These are phyloP conservation scores for Eupithecia insigniata DNA, from an alignment of 2,888 invertebrate genomes.

Conservation along the genomic window DNA sequence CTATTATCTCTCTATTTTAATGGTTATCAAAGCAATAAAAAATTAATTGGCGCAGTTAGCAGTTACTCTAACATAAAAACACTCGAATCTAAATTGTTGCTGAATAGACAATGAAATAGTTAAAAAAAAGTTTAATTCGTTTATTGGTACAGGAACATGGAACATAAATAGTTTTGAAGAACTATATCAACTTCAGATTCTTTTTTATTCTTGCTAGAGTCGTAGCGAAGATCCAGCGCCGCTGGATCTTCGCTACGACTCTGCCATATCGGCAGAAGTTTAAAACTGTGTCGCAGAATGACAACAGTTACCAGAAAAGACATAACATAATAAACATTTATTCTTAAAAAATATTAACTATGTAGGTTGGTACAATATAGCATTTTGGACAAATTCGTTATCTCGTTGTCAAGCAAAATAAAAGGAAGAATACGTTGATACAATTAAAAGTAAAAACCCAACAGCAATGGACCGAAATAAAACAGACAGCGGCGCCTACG, in stretches of 20 bases:
- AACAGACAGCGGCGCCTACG: conserved; percentile 3
- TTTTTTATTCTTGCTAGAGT: too few species aligned
- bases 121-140: too few species aligned
- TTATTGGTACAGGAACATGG: too few species aligned
- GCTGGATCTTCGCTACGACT: too few species aligned
- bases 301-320: not conserved
- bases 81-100: not conserved
- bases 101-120: not conserved
- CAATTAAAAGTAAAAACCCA: conserved; percentile 5
- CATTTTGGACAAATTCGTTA: not conserved
- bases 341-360: too few species aligned
- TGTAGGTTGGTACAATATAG: too few species aligned
- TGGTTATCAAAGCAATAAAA: conserved; percentile 1
- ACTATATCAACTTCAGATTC: too few species aligned
- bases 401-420: conserved; percentile 10
- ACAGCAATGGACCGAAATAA: not conserved
- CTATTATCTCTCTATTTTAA: not conserved
- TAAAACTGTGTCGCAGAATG: too few species aligned
- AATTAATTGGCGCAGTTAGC: not conserved
- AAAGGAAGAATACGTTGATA: conserved; percentile 1
- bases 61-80: not conserved
- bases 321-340: too few species aligned
- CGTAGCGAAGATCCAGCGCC: too few species aligned
- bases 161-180: too few species aligned
- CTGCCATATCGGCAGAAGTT: too few species aligned